A percentile compares a stretch with the other conserved stretches of the same genome.
Conservation (phyloP, 2,113 vertebrate genomes). For the Oreotrochilus melanogaster region DNA sequence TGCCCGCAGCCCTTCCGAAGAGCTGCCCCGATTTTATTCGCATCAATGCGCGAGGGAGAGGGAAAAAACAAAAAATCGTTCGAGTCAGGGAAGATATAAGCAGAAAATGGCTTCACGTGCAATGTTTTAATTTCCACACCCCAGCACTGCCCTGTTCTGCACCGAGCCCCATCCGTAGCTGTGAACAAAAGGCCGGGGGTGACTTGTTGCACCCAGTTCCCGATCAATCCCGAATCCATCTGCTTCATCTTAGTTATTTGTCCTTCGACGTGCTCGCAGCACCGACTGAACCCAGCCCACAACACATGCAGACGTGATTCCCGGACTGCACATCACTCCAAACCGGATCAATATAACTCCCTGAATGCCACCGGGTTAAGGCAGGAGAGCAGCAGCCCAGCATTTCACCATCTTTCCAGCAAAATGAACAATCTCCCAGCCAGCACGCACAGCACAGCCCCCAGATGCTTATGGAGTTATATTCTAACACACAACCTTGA, state of each 20-base stretch:
- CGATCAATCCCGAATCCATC: background rate
- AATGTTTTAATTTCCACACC: rapidly evolving
- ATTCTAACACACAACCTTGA: background rate
- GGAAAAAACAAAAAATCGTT: too few relatives aligned
- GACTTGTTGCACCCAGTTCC: background rate
- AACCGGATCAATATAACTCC: rapidly evolving
- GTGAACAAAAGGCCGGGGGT: background rate
- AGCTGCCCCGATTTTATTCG: background rate
- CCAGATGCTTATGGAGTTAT: rapidly evolving
- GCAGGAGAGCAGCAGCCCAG: rapidly evolving
- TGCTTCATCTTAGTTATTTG: rapidly evolving
- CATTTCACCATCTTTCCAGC: rapidly evolving
- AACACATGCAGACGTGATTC: rapidly evolving
- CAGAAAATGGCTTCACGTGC: rapidly evolving
- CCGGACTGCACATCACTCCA: rapidly evolving
- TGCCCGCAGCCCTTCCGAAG: too few relatives aligned
- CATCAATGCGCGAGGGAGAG: rapidly evolving
- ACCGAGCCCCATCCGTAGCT: background rate
- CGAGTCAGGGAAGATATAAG: rapidly evolving
- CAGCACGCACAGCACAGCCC: background rate
- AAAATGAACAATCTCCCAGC: rapidly evolving
- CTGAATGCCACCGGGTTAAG: background rate
- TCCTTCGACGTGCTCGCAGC: rapidly evolving
- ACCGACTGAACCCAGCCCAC: rapidly evolving
- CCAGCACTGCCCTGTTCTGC: rapidly evolving